Evolutionary conservation across 1,140 invertebrate species (phyloP).

Genomic region (Wasmannia auropunctata): DNA sequence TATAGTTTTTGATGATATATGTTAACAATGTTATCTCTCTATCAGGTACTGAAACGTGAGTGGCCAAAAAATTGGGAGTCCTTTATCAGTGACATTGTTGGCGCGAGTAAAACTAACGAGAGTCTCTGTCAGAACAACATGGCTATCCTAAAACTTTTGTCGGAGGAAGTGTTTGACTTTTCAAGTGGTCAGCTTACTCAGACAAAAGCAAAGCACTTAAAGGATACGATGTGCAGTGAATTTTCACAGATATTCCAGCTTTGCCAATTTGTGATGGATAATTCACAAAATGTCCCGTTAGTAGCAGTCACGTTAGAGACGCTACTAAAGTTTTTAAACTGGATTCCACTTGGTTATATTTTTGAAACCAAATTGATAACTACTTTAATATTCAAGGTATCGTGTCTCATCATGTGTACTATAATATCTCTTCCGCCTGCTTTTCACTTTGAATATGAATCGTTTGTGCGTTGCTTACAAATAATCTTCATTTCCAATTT

Average conservation of each 20-base stretch:
- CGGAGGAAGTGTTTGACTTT: slow-evolving; percentile 99
- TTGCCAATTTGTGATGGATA: slow-evolving; percentile 99
- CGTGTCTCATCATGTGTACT: background rate
- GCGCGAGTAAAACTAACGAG: slow-evolving; percentile 99
- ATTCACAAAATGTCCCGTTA: slow-evolving; percentile 97
- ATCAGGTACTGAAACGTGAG: slow-evolving; percentile 98
- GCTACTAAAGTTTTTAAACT: slow-evolving; percentile 98
- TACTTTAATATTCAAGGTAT: slow-evolving; percentile 96
- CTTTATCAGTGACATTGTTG: slow-evolving; percentile 99
- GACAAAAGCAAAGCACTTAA: slow-evolving; percentile 99
- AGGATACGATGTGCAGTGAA: slow-evolving; percentile 99
- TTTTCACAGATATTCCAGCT: slow-evolving; percentile 99
- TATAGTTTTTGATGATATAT: background rate
- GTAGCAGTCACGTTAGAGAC: slow-evolving; percentile 98
- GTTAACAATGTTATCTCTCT: background rate
- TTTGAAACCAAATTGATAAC: slow-evolving; percentile 99
- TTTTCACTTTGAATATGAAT: background rate
- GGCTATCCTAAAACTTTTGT: slow-evolving; percentile 98
- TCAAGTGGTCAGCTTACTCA: slow-evolving; percentile 99
- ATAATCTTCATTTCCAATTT: slow-evolving; percentile 73
- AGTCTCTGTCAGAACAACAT: slow-evolving; percentile 99
- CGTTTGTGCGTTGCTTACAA: background rate
- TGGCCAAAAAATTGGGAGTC: slow-evolving; percentile 99
- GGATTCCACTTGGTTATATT: slow-evolving; percentile 99
- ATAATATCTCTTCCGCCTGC: background rate